Conservation (phyloP, 1,140 invertebrate genomes). For the Cardiocondyla obscurior region DNA sequence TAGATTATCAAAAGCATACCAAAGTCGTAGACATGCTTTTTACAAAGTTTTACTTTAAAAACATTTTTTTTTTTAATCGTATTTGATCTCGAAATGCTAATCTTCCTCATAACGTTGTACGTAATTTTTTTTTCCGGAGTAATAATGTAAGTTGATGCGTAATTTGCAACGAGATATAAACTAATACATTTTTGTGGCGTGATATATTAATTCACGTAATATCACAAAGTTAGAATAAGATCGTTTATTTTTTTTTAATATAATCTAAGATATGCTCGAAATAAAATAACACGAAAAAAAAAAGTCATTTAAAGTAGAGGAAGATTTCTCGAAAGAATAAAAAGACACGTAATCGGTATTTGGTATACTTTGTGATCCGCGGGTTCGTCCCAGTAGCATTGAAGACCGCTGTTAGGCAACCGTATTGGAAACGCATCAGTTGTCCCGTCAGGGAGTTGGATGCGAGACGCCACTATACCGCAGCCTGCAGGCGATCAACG, state of each 20-base stretch:
- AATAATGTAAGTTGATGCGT: not conserved
- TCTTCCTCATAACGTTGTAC: constrained; percentile 5
- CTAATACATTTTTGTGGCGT: not conserved
- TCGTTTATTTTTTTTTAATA: not conserved
- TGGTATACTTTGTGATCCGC: constrained; percentile 21
- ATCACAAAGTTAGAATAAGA: not conserved
- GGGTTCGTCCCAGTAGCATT: constrained; percentile 20
- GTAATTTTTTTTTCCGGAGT: not conserved
- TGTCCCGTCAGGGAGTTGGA: constrained; percentile 54
- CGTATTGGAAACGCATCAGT: constrained; percentile 75
- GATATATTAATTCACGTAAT: not conserved
- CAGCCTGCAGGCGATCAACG: constrained; percentile 42
- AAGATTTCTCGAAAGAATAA: not conserved
- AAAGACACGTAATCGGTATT: constrained; percentile 37
- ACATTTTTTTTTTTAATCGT: constrained; percentile 28
- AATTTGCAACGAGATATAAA: not conserved
- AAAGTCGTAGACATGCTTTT: constrained; percentile 5
- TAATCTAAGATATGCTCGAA: too few relatives aligned
- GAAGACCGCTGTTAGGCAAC: constrained; percentile 51
- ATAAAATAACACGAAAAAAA: too few relatives aligned
- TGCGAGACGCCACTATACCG: constrained; percentile 34
- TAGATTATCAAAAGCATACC: constrained; percentile 33
- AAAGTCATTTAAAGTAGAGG: not conserved
- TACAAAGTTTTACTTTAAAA: constrained; percentile 8
- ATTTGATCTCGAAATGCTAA: constrained; percentile 32